Evolutionary conservation across 2,113 vertebrate species (phyloP).

Genomic region (Anser cygnoides): DNA sequence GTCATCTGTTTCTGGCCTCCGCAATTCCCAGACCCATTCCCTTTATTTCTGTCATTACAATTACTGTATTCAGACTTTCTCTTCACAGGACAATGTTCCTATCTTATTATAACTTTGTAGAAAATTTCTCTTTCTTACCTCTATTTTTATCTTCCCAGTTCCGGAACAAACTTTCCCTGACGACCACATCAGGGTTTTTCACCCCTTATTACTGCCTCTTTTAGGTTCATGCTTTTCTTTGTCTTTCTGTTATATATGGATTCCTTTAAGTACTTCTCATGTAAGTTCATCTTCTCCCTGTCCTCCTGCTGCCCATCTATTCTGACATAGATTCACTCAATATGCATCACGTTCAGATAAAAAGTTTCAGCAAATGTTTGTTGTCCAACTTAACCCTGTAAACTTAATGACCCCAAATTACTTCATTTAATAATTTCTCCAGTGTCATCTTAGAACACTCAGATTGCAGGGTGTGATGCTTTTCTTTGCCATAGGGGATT

Average conservation of each 20-base stretch:
- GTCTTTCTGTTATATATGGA: neutral
- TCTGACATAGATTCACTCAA: neutral
- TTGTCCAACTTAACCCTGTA: neutral
- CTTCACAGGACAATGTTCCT: neutral
- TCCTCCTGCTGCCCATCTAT: neutral
- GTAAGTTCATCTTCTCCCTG: neutral
- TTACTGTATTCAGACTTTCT: neutral
- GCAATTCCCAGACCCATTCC: neutral
- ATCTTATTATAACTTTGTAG: neutral
- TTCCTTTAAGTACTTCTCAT: neutral
- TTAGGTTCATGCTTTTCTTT: neutral
- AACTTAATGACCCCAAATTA: neutral
- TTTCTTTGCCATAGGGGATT: neutral
- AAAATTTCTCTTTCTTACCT: neutral
- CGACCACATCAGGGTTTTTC: neutral
- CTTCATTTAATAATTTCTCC: neutral
- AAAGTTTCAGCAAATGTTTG: neutral
- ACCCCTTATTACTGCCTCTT: neutral
- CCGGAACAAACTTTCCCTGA: neutral
- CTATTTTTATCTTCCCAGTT: neutral
- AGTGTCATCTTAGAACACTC: neutral
- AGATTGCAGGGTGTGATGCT: neutral
- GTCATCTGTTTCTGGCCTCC: neutral
- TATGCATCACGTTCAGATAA: neutral
- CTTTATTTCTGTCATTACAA: neutral